Conservation (phyloP, 1,140 invertebrate species). For the Drosophila serrata region DNA sequence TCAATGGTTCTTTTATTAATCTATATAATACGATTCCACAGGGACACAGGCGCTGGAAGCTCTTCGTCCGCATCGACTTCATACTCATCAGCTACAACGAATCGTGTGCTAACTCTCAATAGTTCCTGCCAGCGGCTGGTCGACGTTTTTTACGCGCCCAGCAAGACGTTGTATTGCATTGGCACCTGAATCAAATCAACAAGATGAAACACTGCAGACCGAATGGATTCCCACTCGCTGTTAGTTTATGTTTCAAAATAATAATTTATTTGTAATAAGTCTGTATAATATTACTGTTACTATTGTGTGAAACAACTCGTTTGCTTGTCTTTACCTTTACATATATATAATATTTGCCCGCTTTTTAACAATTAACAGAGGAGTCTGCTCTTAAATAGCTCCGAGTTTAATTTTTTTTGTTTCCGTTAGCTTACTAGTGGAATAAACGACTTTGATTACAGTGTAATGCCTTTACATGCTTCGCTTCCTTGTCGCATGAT, state of each 20-base stretch:
- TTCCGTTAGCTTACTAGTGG: conserved; percentile 40
- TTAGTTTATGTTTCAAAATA: conserved; percentile 74
- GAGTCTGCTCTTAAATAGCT: conserved; percentile 22
- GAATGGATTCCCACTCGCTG: conserved; percentile 22
- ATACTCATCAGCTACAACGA: conserved; percentile 71
- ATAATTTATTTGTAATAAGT: conserved; percentile 83
- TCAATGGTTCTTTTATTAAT: background rate
- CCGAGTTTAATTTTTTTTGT: conserved; percentile 8
- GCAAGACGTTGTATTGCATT: conserved; percentile 76
- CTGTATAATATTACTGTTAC: conserved; percentile 83
- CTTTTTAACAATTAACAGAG: conserved; percentile 38
- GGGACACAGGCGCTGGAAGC: conserved; percentile 50
- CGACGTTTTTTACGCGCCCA: conserved; percentile 78
- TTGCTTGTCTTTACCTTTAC: conserved; percentile 20
- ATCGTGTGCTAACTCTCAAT: conserved; percentile 73
- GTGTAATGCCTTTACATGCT: conserved; percentile 19
- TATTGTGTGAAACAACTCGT: conserved; percentile 67
- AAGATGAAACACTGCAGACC: background rate
- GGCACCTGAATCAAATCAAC: conserved; percentile 59
- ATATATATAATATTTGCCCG: conserved; percentile 26
- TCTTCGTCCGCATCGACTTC: conserved; percentile 64
- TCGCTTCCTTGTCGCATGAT: conserved; percentile 3
- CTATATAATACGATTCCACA: background rate
- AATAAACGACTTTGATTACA: conserved; percentile 42
- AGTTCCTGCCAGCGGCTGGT: conserved; percentile 82